Evolutionary conservation across 2,113 vertebrate species (phyloP).

Genomic region (Dromaius novaehollandiae): DNA sequence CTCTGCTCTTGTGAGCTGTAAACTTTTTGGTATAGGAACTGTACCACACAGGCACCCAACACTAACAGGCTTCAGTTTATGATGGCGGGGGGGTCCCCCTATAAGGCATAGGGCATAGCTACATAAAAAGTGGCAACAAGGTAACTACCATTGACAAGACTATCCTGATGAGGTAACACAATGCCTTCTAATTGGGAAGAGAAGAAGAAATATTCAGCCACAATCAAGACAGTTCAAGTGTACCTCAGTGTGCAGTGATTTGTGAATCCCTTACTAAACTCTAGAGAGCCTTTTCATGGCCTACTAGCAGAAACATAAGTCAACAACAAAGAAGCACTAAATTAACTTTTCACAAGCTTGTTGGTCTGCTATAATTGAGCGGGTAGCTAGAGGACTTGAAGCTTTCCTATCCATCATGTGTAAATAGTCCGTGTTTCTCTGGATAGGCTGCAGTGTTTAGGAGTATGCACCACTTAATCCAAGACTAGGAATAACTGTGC

Average conservation of each 20-base stretch:
- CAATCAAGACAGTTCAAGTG: conserved; percentile 23
- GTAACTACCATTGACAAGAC: not conserved
- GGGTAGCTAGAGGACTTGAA: not conserved
- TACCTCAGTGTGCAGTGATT: conserved; percentile 32
- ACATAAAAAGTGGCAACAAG: not conserved
- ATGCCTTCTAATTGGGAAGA: not conserved
- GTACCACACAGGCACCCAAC: not conserved
- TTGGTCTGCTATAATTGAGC: not conserved
- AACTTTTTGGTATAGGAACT: not conserved
- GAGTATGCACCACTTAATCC: not conserved
- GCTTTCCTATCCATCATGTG: not conserved
- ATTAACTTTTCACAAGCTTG: conserved; percentile 10
- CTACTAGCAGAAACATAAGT: not conserved
- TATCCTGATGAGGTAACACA: not conserved
- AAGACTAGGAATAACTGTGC: not conserved
- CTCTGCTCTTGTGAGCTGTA: accelerated
- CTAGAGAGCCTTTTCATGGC: not conserved
- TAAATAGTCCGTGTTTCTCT: not conserved
- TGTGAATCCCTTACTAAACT: conserved; percentile 38
- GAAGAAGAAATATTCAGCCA: conserved; percentile 6
- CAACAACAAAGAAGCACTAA: conserved; percentile 41
- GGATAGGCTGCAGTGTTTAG: not conserved
- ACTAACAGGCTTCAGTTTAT: not conserved
- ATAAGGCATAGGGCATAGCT: not conserved
- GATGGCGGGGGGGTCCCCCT: too few relatives aligned